Evolutionary conservation across 2,797 vertebrate genomes (phyloP).

Genomic region (Poecilia velifera): DNA sequence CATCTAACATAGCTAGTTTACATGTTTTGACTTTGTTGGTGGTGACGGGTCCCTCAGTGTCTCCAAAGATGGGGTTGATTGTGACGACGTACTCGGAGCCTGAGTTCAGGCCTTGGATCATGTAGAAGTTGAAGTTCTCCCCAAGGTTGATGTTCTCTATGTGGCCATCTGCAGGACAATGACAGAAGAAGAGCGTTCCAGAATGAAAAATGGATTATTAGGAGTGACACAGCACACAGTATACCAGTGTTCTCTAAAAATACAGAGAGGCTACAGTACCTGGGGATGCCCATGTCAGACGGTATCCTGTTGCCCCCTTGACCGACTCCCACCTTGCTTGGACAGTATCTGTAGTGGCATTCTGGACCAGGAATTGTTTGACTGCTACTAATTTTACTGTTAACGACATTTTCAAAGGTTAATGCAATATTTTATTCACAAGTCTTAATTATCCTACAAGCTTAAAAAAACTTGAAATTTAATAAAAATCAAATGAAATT

Average conservation of each 20-base stretch:
- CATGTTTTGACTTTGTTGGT: slow-evolving; percentile 78
- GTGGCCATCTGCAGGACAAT: slow-evolving; percentile 79
- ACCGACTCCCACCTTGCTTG: slow-evolving; percentile 87
- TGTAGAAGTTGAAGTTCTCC: slow-evolving; percentile 85
- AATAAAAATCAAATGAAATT: neutral
- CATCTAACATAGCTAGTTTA: slow-evolving; percentile 59
- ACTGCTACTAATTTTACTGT: slow-evolving; percentile 88
- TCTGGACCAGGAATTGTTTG: slow-evolving; percentile 83
- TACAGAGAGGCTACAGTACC: slow-evolving; percentile 69
- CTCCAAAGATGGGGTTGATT: slow-evolving; percentile 90
- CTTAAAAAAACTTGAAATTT: neutral
- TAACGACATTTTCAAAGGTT: slow-evolving; percentile 31
- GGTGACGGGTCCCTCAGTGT: slow-evolving; percentile 85
- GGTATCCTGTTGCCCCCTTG: slow-evolving; percentile 87
- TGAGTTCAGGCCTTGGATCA: slow-evolving; percentile 88
- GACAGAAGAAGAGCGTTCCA: neutral
- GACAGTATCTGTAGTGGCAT: slow-evolving; percentile 86
- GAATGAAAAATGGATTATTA: neutral
- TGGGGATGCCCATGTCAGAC: slow-evolving; percentile 87
- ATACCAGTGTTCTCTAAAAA: neutral
- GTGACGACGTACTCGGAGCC: slow-evolving; percentile 85
- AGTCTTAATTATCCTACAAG: neutral
- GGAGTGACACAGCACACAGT: neutral
- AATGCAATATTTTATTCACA: neutral
- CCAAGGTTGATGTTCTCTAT: slow-evolving; percentile 88